phyloP scores from a whole-genome alignment of 2,113 vertebrate genomes.

The Eclectus roratus region DNA sequence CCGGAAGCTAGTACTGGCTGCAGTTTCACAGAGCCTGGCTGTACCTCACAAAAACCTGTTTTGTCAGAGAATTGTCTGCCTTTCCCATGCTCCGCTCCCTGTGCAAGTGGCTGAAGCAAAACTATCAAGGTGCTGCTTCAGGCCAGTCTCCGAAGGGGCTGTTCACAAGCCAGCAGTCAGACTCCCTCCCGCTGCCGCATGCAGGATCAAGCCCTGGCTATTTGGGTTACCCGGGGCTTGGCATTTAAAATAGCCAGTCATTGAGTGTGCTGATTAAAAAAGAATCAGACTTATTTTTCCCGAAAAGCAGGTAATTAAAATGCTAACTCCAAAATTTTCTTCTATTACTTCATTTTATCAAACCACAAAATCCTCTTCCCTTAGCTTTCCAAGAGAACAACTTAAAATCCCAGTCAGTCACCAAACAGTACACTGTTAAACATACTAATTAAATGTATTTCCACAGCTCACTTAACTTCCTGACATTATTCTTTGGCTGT shows the following conservation, averaged over 20 bases:
- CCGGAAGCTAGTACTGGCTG: neutral
- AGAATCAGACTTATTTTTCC: neutral
- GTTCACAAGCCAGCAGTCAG: rapidly evolving
- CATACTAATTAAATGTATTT: constrained; percentile 3
- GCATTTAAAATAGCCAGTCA: neutral
- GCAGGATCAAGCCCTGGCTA: neutral
- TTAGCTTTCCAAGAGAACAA: neutral
- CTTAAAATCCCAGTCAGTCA: neutral
- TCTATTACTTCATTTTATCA: neutral
- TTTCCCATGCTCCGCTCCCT: neutral
- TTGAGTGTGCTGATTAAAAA: neutral
- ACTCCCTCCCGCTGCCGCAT: neutral
- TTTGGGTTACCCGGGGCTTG: neutral
- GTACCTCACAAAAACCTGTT: neutral
- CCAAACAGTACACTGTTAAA: neutral
- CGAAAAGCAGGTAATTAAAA: neutral
- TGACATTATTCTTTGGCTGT: neutral
- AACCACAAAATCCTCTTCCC: neutral
- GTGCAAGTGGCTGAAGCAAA: neutral
- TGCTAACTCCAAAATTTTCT: neutral
- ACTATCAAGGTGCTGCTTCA: neutral
- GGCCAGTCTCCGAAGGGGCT: neutral
- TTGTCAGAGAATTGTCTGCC: neutral
- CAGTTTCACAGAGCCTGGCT: neutral
- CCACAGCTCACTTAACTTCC: constrained; percentile 17